Percentiles rank a stretch among this genome's conserved stretches.
These are phyloP conservation scores for Drosophila sechellia DNA, from an alignment of 1,140 invertebrate genomes.

Conservation along the genomic window DNA sequence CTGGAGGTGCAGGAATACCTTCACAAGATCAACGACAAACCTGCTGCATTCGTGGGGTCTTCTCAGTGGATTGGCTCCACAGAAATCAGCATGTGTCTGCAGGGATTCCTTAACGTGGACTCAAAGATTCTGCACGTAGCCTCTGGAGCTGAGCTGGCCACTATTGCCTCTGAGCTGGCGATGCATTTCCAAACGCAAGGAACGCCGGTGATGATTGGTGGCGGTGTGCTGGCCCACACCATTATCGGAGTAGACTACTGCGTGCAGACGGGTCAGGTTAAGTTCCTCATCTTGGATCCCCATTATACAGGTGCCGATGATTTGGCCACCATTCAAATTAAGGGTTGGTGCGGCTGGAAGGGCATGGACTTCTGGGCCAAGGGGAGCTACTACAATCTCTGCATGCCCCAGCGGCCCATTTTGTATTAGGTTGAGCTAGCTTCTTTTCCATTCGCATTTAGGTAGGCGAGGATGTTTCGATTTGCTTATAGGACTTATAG, in stretches of 20 bases:
- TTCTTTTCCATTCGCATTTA: conserved; percentile 42
- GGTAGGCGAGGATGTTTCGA: conserved; percentile 6
- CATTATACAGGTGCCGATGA: conserved; percentile 97
- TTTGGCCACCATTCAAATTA: conserved; percentile 88
- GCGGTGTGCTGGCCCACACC: conserved; percentile 98
- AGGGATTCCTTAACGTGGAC: conserved; percentile 91
- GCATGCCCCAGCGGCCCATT: conserved; percentile 91
- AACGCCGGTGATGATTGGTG: conserved; percentile 99
- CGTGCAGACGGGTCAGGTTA: conserved; percentile 89
- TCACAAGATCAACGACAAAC: conserved; percentile 97
- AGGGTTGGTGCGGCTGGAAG: conserved; percentile 98
- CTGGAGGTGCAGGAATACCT: conserved; percentile 96
- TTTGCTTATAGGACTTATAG: neutral
- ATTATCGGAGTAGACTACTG: conserved; percentile 97
- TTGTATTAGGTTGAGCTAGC: conserved; percentile 84
- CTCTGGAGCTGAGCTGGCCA: conserved; percentile 93
- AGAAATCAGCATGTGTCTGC: conserved; percentile 97
- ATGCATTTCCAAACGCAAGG: conserved; percentile 97
- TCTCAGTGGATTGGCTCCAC: conserved; percentile 99
- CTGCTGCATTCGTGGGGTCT: conserved; percentile 93
- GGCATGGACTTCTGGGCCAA: conserved; percentile 95
- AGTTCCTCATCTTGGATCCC: conserved; percentile 98
- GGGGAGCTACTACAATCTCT: conserved; percentile 97
- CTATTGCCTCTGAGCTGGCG: conserved; percentile 91
- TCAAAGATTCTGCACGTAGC: conserved; percentile 94